A percentile compares a stretch with the other conserved stretches of the same genome.
phyloP scores from a whole-genome alignment of 2,113 vertebrate species.

The Callipepla californica region DNA sequence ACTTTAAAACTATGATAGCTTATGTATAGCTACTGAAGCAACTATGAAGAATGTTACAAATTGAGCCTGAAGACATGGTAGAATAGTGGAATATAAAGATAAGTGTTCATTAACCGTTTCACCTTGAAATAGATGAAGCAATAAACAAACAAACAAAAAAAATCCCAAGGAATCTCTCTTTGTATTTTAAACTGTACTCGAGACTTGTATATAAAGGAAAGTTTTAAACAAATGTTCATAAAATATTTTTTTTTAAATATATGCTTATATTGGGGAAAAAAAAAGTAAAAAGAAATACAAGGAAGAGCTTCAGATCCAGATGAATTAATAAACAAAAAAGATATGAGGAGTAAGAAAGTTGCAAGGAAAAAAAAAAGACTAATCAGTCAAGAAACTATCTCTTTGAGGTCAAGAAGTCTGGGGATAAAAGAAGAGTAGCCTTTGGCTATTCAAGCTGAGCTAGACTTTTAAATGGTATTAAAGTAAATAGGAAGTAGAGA shows the following conservation, averaged over 20 bases:
- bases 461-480: constrained; percentile 24
- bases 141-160: not conserved
- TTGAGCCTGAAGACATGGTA: not conserved
- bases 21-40: not conserved
- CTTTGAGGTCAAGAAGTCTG: constrained; percentile 10
- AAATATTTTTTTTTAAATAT: not conserved
- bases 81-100: not conserved
- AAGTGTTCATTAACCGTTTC: not conserved
- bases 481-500: constrained; percentile 30
- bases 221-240: not conserved
- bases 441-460: constrained; percentile 23
- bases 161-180: not conserved
- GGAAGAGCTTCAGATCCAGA: not conserved
- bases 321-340: constrained; percentile 31
- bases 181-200: not conserved
- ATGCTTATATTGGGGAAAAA: not conserved
- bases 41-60: not conserved
- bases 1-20: not conserved
- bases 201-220: not conserved
- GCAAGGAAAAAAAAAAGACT: constrained; percentile 1
- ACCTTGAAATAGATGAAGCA: not conserved
- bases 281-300: not conserved
- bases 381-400: constrained; percentile 31
- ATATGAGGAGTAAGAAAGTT: not conserved
- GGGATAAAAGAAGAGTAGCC: not conserved